Evolutionary conservation across 2,888 invertebrate species (phyloP), one percentile per base, ranked within the genome.

Genomic region (Diarsia mendica): DNA sequence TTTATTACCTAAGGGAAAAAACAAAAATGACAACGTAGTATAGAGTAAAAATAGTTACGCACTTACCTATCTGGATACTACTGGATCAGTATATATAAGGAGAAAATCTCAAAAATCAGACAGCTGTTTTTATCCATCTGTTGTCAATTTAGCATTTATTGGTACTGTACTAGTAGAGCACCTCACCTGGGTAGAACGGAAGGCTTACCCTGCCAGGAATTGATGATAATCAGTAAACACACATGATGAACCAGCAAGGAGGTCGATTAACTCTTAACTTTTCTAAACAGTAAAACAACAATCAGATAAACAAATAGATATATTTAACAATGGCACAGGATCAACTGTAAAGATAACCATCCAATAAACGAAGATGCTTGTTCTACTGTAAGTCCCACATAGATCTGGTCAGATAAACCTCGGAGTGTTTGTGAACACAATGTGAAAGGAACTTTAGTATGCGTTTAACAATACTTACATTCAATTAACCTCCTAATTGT

Each of bases 401-500:
- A 87, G 88, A 88, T 87, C 68, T 77, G 66, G 72, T 77, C 73
- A 72, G 87, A 84, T 83, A 80, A 85, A 53, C 63, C 53, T 46
- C 75, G 33, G 60, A 79, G 67, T 76, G 78, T 79, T 71, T 68
- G 77, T 69, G 77, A 75, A 71, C 72, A 81, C 89, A 82, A 88
- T 84, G 87, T 84, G 88, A 87, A 87, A 89, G 86, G 84, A 87
- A 88, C 82, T 78, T 72, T 77, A 73, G 67, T 82, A 85, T 80
- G 65, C 70, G 51, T 77, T 60, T 82, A 91, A 92, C 91, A 92
- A 92, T 91, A 88, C 88, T 83, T 78, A 86, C 86, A 87, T 88
- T 84, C 85, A 91, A 90, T 90, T 90, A 92, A 90, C 89, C 90
- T 87, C 83, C 88, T 88, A 92, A 91, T 90, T 90, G 90, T 90